phyloP scores from a whole-genome alignment of 2,113 vertebrate genomes.

The Eublepharis macularius region DNA sequence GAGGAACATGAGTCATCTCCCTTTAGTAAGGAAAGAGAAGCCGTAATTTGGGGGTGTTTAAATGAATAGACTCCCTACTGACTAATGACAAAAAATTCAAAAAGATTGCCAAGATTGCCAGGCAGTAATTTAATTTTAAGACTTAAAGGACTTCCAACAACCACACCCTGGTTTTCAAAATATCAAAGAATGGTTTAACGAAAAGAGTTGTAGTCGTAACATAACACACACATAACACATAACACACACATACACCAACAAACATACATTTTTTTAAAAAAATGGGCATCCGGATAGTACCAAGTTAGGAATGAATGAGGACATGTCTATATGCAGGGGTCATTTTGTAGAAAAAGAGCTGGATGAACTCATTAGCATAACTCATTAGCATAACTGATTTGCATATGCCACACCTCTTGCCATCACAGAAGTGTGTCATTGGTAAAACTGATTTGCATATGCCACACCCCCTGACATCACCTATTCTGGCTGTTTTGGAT shows the following conservation, averaged over 20 bases:
- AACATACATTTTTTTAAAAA: background rate
- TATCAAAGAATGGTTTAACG: background rate
- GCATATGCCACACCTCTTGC: no score
- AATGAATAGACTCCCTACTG: background rate
- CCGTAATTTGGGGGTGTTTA: constrained; percentile 11
- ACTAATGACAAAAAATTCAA: background rate
- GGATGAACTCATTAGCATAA: no score
- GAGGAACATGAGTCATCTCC: constrained; percentile 16
- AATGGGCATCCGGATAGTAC: background rate
- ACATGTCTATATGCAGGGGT: background rate
- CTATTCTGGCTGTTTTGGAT: no score
- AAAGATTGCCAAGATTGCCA: background rate
- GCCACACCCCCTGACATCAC: no score
- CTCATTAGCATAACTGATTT: no score
- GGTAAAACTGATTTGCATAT: no score
- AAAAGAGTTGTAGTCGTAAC: background rate
- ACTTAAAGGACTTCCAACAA: background rate
- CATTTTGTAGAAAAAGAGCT: no score
- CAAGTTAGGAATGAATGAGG: background rate
- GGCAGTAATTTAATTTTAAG: background rate
- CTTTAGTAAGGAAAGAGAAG: background rate
- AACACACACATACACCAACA: no score
- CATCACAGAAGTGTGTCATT: no score
- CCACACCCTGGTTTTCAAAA: background rate
- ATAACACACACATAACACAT: no score